These are phyloP conservation scores for Pterobdella sp. DNA, from an alignment of 2,888 invertebrate species.

Conservation along the genomic window DNA sequence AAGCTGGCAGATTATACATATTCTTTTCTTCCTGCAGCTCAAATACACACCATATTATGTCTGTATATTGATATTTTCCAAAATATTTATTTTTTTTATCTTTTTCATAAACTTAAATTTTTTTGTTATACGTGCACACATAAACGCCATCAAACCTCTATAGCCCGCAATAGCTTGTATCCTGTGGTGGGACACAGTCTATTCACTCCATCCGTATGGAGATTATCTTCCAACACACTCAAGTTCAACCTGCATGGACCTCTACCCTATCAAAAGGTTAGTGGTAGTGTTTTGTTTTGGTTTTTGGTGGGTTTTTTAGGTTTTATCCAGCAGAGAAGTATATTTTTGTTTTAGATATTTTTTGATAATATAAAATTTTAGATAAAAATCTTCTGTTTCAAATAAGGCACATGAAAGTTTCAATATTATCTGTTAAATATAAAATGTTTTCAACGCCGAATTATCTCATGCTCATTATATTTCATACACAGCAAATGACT, in stretches of 20 bases:
- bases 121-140: not conserved
- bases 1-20: not conserved
- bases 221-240: slow-evolving; percentile 74
- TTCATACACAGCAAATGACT: slow-evolving; percentile 58
- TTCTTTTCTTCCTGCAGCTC: slow-evolving; percentile 1
- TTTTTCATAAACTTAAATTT: not conserved
- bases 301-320: no score
- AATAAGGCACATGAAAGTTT: not conserved
- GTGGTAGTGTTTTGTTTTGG: no score
- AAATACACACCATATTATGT: not conserved
- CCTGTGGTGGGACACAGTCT: slow-evolving; percentile 73
- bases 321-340: no score
- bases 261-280: slow-evolving; percentile 76
- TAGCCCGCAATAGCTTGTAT: slow-evolving; percentile 45
- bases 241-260: slow-evolving; percentile 66
- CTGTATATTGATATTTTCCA: not conserved
- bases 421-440: not conserved
- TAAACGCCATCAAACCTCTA: not conserved
- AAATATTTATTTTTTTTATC: not conserved
- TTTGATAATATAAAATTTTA: no score
- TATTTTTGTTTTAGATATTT: no score
- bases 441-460: not conserved
- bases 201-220: slow-evolving; percentile 83
- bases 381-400: slow-evolving; percentile 4
- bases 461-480: not conserved